Base-by-base conservation (phyloP, 2,888 invertebrate genomes). In the Galerucella calmariensis region DNA sequence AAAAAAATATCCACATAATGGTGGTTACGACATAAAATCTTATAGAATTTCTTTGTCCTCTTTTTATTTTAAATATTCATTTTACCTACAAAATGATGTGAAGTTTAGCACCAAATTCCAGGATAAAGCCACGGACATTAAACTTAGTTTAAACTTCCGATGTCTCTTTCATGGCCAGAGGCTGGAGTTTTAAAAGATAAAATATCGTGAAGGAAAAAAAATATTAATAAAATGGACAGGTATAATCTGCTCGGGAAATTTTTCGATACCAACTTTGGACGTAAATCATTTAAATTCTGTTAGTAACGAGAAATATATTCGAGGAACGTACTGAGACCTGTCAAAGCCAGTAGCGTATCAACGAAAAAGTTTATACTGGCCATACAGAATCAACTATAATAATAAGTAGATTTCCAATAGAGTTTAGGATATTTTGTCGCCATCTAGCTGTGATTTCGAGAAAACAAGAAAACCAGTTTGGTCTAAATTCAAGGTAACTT, bases 261-360 rank as follows among this genome's bases (percentile, higher is more conserved):
- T 69, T 69, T 62, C 63, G 62, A 62, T 63, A 51, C 63, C 69
- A 69, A 69, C 69, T 69, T 69, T 69, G 27, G 16, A 62, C 69
- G 63, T 69, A 63, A 69, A 69, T 69, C 69, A 62, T 16, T 12
- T 48, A 62, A 53, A 69, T 62, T 69, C 62, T 53, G 61, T 69
- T 62, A 69, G 69, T 53, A 62, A 62, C 48, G 62, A 62, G 51
- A 69, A 69, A 56, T 56, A 56, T 67, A 67, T 67, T 67, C 67
- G 58, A 56, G 51, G 20, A 67, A 41, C 1, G 0, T 65, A 65
- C 48, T 12, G 48, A 48, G 16, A 67, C 11, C 41, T 16, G 56
- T 16, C 20, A 11, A 56, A 56, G 2, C 20, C 56, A 56, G 20
- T 20, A 10, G 56, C 10, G 56, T 56, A 56, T 56, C 10, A 56